Percentiles rank a stretch among this genome's conserved stretches.
phyloP scores from a whole-genome alignment of 2,797 vertebrate species.

The Morus bassanus region DNA sequence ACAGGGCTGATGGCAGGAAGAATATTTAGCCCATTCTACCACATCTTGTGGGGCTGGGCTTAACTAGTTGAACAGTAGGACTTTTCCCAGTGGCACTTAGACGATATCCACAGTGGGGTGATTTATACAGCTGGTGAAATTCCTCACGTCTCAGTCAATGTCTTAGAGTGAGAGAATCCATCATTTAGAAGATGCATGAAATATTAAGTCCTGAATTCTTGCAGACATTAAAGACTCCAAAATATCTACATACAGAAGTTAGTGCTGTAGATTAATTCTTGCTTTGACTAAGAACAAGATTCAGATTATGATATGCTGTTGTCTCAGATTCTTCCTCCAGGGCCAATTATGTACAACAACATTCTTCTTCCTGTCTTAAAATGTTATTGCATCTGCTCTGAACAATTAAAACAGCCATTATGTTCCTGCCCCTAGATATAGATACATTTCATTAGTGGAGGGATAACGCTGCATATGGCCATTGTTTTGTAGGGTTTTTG shows the following conservation, averaged over 20 bases:
- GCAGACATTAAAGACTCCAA: background rate
- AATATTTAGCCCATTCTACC: background rate
- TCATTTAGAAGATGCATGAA: background rate
- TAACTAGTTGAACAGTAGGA: background rate
- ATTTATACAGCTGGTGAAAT: background rate
- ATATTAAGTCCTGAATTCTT: background rate
- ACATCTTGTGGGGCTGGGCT: background rate
- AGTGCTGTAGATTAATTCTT: background rate
- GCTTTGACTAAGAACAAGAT: background rate
- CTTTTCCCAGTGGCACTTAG: background rate
- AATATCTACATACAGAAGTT: background rate
- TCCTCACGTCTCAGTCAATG: background rate
- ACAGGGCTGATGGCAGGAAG: background rate
- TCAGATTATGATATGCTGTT: background rate
- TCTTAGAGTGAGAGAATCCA: background rate
- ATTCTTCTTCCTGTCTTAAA: background rate
- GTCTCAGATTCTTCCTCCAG: background rate
- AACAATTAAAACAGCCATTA: background rate
- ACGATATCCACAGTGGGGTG: background rate
- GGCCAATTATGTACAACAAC: background rate
- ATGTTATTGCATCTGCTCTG: background rate
- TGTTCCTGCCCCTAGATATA: background rate
- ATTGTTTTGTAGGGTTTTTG: background rate
- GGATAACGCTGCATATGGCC: background rate
- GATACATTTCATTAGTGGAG: background rate